Conservation (phyloP, 2,797 vertebrate species). For the Florisuga fusca region DNA sequence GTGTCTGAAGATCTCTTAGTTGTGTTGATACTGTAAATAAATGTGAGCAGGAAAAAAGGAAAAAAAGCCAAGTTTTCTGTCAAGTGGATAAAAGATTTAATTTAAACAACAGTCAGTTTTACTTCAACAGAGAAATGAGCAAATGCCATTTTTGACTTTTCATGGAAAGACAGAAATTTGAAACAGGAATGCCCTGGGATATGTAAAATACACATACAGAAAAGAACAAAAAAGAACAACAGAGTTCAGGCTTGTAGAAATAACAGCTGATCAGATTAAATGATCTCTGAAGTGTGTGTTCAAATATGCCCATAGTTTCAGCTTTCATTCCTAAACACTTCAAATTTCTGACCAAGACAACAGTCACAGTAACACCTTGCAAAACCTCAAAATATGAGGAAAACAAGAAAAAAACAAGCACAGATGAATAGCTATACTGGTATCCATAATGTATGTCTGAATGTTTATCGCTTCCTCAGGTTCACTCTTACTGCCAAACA, state of each 20-base stretch:
- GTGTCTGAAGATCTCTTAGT: neutral
- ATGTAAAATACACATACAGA: fast-evolving
- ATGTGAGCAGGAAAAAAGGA: neutral
- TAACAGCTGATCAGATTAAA: neutral
- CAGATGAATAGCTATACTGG: neutral
- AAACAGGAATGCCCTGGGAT: neutral
- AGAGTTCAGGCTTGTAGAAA: neutral
- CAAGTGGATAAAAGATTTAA: neutral
- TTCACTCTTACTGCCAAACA: neutral
- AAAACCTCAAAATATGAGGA: neutral
- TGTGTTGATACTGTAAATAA: neutral
- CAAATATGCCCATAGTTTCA: neutral
- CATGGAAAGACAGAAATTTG: neutral
- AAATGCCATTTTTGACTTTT: neutral
- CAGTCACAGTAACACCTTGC: neutral
- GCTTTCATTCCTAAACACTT: neutral
- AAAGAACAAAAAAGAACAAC: no score
- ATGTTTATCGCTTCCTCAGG: neutral
- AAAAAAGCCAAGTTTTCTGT: neutral
- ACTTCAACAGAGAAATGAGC: neutral
- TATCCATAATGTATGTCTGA: neutral
- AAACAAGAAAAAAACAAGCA: neutral
- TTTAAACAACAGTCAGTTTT: neutral
- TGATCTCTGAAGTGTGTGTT: neutral
- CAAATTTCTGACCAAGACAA: neutral